phyloP scores from a whole-genome alignment of 2,113 vertebrate genomes.

The Xenopus borealis region DNA sequence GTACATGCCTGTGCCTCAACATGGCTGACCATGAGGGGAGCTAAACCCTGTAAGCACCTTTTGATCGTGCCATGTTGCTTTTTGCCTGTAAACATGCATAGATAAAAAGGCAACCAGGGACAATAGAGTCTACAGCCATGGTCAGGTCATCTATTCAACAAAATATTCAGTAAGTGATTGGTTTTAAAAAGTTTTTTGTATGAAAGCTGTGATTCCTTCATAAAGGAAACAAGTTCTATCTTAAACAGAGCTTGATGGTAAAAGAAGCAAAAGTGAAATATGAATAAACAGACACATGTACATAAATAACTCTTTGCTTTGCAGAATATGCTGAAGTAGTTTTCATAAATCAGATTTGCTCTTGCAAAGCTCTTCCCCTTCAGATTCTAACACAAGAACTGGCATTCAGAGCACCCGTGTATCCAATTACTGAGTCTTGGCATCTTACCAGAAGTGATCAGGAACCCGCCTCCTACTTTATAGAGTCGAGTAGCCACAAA shows the following conservation, averaged over 20 bases:
- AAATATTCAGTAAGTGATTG: too few relatives aligned
- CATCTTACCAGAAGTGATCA: slow-evolving; percentile 72
- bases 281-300: background rate
- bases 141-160: too few relatives aligned
- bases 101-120: too few relatives aligned
- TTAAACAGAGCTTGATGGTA: background rate
- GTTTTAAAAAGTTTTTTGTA: too few relatives aligned
- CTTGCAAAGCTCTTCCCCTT: background rate
- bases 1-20: too few relatives aligned
- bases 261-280: background rate
- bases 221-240: background rate
- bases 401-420: fast-evolving
- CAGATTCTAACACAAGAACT: background rate
- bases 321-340: background rate
- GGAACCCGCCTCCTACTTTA: slow-evolving; percentile 73
- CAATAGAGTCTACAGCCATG: too few relatives aligned
- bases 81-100: too few relatives aligned
- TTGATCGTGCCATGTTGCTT: too few relatives aligned
- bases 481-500: slow-evolving; percentile 72
- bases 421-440: background rate
- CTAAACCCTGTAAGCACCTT: too few relatives aligned
- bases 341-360: slow-evolving; percentile 5
- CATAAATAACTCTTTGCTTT: background rate
- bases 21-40: too few relatives aligned
- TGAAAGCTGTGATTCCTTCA: too few relatives aligned